phyloP scores from a whole-genome alignment of 2,797 vertebrate species.

The Echeneis naucrates region DNA sequence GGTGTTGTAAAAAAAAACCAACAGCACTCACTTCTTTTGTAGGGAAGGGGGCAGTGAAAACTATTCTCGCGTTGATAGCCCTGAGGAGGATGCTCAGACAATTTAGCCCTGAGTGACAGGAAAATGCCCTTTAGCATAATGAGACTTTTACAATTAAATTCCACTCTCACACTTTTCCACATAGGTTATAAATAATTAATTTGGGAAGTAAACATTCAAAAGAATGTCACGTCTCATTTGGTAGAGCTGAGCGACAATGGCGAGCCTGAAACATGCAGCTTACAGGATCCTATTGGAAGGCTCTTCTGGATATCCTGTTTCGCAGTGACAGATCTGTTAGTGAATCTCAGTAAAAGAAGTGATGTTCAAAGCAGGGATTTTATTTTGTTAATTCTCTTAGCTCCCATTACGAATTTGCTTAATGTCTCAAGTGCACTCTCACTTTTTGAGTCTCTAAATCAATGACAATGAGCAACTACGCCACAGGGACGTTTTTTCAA shows the following conservation, averaged over 20 bases:
- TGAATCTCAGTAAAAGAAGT: conserved; percentile 53
- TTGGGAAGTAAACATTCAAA: conserved; percentile 77
- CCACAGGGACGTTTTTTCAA: conserved; percentile 12
- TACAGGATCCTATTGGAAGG: conserved; percentile 60
- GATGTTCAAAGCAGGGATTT: conserved; percentile 49
- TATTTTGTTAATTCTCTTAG: conserved; percentile 46
- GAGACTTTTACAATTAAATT: conserved; percentile 81
- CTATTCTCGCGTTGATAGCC: conserved; percentile 38
- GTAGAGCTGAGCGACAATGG: conserved; percentile 60
- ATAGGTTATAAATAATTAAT: conserved; percentile 85
- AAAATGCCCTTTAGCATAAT: conserved; percentile 83
- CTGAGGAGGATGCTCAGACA: conserved; percentile 53
- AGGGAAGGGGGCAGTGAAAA: conserved; percentile 5
- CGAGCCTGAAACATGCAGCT: conserved; percentile 62
- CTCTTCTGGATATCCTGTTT: conserved; percentile 56
- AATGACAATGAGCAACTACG: conserved; percentile 33
- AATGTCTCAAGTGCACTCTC: conserved; percentile 30
- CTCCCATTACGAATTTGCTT: conserved; percentile 38
- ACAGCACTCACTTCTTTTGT: too few species aligned
- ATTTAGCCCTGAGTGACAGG: conserved; percentile 79
- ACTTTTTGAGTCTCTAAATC: conserved; percentile 28
- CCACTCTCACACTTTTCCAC: conserved; percentile 75
- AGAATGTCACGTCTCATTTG: conserved; percentile 83
- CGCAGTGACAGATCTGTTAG: conserved; percentile 37
- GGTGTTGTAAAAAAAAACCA: too few species aligned